Evolutionary conservation across 2,888 invertebrate genomes (phyloP), one percentile per base, ranked within the genome.

Genomic region (Limnephilus lunatus): DNA sequence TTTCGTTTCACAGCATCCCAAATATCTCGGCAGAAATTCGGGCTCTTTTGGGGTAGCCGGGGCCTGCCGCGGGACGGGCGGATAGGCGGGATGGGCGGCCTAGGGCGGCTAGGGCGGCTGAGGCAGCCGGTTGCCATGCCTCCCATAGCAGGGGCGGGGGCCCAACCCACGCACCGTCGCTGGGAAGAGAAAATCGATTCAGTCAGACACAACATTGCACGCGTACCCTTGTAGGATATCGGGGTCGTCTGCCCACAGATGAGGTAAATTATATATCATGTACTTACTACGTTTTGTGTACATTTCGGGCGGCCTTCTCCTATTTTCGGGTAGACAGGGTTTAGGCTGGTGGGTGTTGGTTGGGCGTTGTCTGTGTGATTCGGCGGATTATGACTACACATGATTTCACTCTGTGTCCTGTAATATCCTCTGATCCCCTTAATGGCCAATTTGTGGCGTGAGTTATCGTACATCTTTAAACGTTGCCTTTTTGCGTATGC

Each of bases 101-200:
- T 68, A 68, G 83, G 32, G 11, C 85, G 85, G 85, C 68, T 68
- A 9, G 25, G 25, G 68, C 68, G 68, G 39, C 35, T 35, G n/a
- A 19, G 39, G 85, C 39, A 48, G 86, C 86, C 44, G 86, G 86
- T 86, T 86, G 86, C 86, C 44, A 86, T 86, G 86, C 39, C 86
- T 86, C 44, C 44, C 39, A 5, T 48, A 25, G 68, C 44, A 30
- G 83, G 31, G 32, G 83, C 44, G 86, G 83, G 15, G 32, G 83
- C 35, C 32, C 82, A 31, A 19, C 82, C 32, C 82, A 31, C 82
- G 83, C 15, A 25, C 68, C 68, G n/a, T 95, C 94, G 96, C 95
- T 96, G 96, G 95, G 96, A 96, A 95, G 95, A 95, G 95, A 85
- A 89, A 91, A 96, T 97, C 97, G 96, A 96, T 96, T 96, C 94